phyloP scores from a whole-genome alignment of 1,140 invertebrate genomes.

The Arctopsyche grandis region DNA sequence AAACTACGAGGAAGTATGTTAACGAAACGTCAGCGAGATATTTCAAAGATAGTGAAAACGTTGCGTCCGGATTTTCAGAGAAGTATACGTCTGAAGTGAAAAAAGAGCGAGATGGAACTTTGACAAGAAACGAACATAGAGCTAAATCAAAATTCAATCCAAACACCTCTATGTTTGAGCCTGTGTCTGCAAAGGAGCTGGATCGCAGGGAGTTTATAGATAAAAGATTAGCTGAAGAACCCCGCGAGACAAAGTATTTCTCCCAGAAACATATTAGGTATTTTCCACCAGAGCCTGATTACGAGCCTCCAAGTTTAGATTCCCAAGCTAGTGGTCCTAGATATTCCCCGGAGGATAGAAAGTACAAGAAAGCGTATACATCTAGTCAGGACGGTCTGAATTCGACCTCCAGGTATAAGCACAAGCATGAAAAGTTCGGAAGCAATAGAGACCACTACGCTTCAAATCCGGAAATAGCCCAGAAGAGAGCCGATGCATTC shows the following conservation, averaged over 20 bases:
- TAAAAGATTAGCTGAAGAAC: slow-evolving; percentile 57
- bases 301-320: slow-evolving; percentile 73
- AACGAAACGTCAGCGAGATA: slow-evolving; percentile 66
- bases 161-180: slow-evolving; percentile 56
- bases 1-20: slow-evolving; percentile 66
- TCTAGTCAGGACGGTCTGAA: slow-evolving; percentile 66
- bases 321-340: slow-evolving; percentile 69
- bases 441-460: slow-evolving; percentile 67
- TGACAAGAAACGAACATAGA: slow-evolving; percentile 43
- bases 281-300: slow-evolving; percentile 68
- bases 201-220: slow-evolving; percentile 67
- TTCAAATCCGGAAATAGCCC: slow-evolving; percentile 69
- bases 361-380: slow-evolving; percentile 63
- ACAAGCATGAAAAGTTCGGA: slow-evolving; percentile 62
- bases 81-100: slow-evolving; percentile 62
- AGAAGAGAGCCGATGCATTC: slow-evolving; percentile 63
- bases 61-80: slow-evolving; percentile 57
- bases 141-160: slow-evolving; percentile 50
- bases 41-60: slow-evolving; percentile 60
- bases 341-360: slow-evolving; percentile 69
- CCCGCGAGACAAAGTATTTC: slow-evolving; percentile 50
- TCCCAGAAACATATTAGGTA: slow-evolving; percentile 54
- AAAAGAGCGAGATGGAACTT: slow-evolving; percentile 44
- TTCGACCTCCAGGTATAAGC: slow-evolving; percentile 62
- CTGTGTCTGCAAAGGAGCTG: slow-evolving; percentile 66